Conservation (phyloP, 2,888 invertebrate genomes). For the Gastracanthus pulcherrimus region DNA sequence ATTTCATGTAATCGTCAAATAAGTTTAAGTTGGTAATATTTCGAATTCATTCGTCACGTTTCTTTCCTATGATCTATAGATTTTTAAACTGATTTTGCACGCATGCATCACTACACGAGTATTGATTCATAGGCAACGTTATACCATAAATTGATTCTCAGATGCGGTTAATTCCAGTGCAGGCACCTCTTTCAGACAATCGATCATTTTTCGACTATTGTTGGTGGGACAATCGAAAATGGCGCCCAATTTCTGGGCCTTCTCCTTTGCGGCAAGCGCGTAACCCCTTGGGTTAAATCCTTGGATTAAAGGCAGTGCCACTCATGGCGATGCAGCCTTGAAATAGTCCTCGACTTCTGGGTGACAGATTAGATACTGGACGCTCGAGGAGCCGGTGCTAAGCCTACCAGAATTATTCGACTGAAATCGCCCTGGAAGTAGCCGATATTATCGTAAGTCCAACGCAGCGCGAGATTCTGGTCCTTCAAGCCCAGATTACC, state of each 20-base stretch:
- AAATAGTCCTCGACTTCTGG: conserved; percentile 15
- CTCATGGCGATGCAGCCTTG: conserved; percentile 12
- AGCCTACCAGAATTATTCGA: not conserved
- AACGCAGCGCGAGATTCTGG: conserved; percentile 15
- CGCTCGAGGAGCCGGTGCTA: conserved; percentile 22
- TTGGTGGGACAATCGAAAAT: not conserved
- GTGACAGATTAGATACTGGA: conserved; percentile 36
- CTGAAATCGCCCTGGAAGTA: conserved; percentile 4
- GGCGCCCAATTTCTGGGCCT: not conserved
- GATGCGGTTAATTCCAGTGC: not conserved
- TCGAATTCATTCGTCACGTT: no score
- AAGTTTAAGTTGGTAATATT: not conserved
- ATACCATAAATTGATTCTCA: conserved; percentile 26
- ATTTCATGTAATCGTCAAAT: not conserved
- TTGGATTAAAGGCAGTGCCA: conserved; percentile 20
- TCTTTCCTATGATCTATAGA: no score
- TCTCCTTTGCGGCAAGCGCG: not conserved
- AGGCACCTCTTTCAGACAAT: conserved; percentile 25
- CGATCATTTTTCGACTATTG: not conserved
- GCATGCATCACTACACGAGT: no score
- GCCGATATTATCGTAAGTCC: not conserved
- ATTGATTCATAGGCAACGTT: no score
- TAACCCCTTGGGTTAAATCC: not conserved
- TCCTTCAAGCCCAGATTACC: conserved; percentile 41
- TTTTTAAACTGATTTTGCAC: no score